These are phyloP conservation scores for Pteruthius melanotis DNA, from an alignment of 2,113 vertebrate species.

Conservation along the genomic window DNA sequence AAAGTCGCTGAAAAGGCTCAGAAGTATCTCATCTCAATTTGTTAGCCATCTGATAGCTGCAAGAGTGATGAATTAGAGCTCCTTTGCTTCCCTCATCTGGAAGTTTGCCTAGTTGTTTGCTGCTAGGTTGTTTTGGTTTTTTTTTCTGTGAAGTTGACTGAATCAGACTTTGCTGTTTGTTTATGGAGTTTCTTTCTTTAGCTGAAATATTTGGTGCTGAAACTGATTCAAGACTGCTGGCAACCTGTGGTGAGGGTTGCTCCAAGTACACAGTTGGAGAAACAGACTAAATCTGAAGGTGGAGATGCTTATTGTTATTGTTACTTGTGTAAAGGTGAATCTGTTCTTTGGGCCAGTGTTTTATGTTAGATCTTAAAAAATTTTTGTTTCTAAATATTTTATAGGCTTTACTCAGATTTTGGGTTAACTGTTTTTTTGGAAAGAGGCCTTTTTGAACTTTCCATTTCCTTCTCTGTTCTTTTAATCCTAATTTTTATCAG, in stretches of 20 bases:
- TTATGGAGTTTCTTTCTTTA: conserved; percentile 33
- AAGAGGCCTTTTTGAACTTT: background rate
- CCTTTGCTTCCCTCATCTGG: conserved; percentile 22
- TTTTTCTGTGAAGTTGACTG: background rate
- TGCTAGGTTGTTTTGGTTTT: background rate
- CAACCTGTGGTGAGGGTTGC: background rate
- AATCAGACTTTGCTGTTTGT: background rate
- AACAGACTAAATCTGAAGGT: background rate
- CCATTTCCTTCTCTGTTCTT: background rate
- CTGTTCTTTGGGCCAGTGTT: background rate
- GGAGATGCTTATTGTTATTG: background rate
- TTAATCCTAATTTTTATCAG: background rate
- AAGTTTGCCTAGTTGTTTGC: background rate
- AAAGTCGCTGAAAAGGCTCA: conserved; percentile 6
- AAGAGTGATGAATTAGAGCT: conserved; percentile 16
- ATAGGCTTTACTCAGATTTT: background rate
- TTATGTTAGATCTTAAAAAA: background rate
- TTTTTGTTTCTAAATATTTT: background rate
- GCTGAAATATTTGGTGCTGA: conserved; percentile 4
- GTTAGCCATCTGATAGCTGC: conserved; percentile 54
- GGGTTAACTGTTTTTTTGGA: background rate
- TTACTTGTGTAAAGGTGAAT: background rate
- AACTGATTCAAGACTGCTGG: background rate
- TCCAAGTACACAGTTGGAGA: background rate
- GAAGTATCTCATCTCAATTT: conserved; percentile 54